Percentiles rank a stretch among this genome's conserved stretches.
Evolutionary conservation across 2,797 vertebrate genomes (phyloP).

Genomic region (Platyrinchus mystaceus): DNA sequence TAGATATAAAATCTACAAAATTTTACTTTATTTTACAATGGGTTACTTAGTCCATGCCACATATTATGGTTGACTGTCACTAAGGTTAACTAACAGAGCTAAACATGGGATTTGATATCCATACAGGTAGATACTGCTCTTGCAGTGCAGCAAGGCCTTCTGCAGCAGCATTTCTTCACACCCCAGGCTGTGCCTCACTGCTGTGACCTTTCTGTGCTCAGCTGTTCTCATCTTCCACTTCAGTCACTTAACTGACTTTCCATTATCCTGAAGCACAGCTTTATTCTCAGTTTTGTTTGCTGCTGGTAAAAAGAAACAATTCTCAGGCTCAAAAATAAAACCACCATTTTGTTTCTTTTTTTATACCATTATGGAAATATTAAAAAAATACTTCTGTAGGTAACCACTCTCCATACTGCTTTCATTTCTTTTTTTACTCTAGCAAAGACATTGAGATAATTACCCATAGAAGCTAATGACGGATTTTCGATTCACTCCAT

Average conservation of each 20-base stretch:
- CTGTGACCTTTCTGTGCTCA: neutral
- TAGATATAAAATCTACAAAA: neutral
- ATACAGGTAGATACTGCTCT: neutral
- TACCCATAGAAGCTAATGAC: conserved; percentile 13
- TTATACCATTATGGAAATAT: neutral
- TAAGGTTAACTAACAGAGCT: neutral
- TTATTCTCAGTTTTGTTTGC: neutral
- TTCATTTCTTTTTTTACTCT: neutral
- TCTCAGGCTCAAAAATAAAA: neutral
- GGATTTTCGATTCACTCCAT: neutral
- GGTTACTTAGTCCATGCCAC: neutral
- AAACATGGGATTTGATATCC: neutral
- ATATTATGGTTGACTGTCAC: neutral
- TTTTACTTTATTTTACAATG: neutral
- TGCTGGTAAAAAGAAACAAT: neutral
- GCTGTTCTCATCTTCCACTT: neutral
- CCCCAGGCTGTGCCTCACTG: neutral
- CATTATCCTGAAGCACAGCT: neutral
- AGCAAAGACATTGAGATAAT: conserved; percentile 6
- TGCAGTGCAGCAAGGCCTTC: neutral
- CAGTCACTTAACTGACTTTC: neutral
- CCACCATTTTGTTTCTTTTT: neutral
- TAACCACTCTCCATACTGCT: neutral
- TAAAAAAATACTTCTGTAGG: neutral
- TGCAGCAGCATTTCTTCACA: neutral